These are phyloP conservation scores for Mamestra configurata DNA, from an alignment of 1,140 invertebrate species.

Conservation along the genomic window DNA sequence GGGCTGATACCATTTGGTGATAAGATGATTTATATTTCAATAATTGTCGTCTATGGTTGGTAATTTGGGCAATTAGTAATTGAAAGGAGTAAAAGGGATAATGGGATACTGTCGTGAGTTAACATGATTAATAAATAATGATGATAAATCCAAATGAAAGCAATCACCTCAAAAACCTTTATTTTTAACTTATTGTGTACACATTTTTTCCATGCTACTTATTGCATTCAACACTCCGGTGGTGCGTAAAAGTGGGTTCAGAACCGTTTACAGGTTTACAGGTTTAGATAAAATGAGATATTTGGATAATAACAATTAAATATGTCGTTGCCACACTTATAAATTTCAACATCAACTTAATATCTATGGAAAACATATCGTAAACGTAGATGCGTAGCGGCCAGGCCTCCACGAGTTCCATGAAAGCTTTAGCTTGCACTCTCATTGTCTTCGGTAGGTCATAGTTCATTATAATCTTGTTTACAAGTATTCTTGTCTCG, in stretches of 20 bases:
- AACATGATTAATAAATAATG: too few species aligned
- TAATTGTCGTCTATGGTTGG: too few species aligned
- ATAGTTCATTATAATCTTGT: constrained; percentile 68
- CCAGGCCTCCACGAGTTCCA: constrained; percentile 67
- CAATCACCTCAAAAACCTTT: too few species aligned
- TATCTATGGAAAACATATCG: constrained; percentile 69
- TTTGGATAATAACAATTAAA: constrained; percentile 60
- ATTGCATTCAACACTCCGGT: too few species aligned
- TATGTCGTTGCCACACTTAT: constrained; percentile 70
- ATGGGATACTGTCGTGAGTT: too few species aligned
- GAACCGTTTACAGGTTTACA: not conserved
- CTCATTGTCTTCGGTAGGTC: constrained; percentile 45
- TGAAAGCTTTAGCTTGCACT: constrained; percentile 63
- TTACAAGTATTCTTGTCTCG: constrained; percentile 60
- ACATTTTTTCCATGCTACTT: too few species aligned
- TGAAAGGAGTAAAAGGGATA: too few species aligned
- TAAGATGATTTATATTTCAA: too few species aligned
- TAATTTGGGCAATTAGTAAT: too few species aligned
- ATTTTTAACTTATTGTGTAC: too few species aligned
- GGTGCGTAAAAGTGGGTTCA: not conserved
- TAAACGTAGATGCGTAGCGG: constrained; percentile 63
- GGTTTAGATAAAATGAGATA: constrained; percentile 15
- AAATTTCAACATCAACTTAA: constrained; percentile 69
- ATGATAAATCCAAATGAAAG: too few species aligned
- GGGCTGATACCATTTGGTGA: too few species aligned